Evolutionary conservation across 2,888 invertebrate species (phyloP).

Genomic region (Oxyteleia sp.): DNA sequence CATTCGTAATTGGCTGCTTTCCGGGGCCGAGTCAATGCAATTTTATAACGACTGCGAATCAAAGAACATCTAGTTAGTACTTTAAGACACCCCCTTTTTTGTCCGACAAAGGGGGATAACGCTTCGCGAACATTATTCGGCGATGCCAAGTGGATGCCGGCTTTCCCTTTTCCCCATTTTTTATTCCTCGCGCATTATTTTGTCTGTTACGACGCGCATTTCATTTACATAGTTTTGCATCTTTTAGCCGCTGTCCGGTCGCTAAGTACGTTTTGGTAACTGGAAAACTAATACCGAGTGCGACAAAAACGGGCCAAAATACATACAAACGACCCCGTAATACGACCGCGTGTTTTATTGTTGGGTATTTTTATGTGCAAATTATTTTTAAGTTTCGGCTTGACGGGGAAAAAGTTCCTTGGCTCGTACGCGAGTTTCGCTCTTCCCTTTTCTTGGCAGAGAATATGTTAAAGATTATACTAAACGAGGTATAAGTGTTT

Average conservation of each 20-base stretch:
- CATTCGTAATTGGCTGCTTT: conserved; percentile 56
- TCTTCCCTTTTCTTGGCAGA: neutral
- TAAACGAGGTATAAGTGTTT: conserved; percentile 1
- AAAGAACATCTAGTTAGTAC: conserved; percentile 57
- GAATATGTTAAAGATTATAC: conserved; percentile 1
- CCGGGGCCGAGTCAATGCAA: conserved; percentile 47
- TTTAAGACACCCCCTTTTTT: conserved; percentile 30
- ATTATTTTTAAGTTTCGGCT: conserved; percentile 57
- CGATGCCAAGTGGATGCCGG: conserved; percentile 24
- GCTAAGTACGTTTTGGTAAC: conserved; percentile 59
- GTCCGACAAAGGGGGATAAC: neutral
- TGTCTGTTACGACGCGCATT: conserved; percentile 28
- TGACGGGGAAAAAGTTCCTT: conserved; percentile 11
- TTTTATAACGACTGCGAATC: conserved; percentile 61
- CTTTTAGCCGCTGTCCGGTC: conserved; percentile 53
- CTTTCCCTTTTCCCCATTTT: conserved; percentile 25
- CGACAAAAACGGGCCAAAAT: conserved; percentile 45
- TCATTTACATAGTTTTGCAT: conserved; percentile 69
- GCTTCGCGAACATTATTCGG: conserved; percentile 24
- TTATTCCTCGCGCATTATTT: conserved; percentile 36
- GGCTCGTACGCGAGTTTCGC: neutral
- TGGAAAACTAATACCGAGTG: conserved; percentile 52
- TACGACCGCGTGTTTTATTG: conserved; percentile 24
- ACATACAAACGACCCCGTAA: conserved; percentile 45
- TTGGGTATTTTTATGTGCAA: conserved; percentile 49